Conservation (phyloP, 2,113 vertebrate genomes). For the Mirounga angustirostris region DNA sequence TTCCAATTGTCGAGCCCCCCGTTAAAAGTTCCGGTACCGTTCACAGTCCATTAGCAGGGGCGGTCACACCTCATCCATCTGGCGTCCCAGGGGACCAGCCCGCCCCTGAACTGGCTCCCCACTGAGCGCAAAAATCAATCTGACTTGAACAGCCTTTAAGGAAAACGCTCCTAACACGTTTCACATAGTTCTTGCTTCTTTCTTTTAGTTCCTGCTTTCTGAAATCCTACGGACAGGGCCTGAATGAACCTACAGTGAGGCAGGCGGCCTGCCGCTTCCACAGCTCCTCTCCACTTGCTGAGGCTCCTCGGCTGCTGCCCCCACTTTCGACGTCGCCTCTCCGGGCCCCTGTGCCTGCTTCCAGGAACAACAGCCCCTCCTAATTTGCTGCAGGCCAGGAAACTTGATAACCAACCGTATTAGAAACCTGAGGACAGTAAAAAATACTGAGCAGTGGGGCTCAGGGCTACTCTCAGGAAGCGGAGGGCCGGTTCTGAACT, state of each 20-base stretch:
- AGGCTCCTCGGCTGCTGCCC: not conserved
- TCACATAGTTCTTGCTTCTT: not conserved
- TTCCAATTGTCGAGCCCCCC: not conserved
- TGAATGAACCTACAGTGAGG: not conserved
- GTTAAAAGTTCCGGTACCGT: slow-evolving; percentile 46
- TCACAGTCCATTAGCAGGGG: slow-evolving; percentile 64
- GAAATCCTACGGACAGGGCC: not conserved
- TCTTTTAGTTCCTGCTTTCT: not conserved
- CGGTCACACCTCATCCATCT: slow-evolving; percentile 70
- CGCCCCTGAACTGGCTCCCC: slow-evolving; percentile 14
- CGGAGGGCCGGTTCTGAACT: not conserved
- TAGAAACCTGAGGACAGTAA: slow-evolving; percentile 16
- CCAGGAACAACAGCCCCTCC: not conserved
- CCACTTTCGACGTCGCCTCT: not conserved
- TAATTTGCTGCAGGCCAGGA: not conserved
- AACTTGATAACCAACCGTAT: not conserved
- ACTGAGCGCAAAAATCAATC: not conserved
- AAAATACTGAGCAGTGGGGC: not conserved
- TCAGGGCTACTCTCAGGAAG: not conserved
- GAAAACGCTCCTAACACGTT: not conserved
- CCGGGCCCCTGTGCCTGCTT: not conserved
- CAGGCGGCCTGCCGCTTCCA: not conserved
- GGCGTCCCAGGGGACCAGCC: not conserved
- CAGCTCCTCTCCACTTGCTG: not conserved
- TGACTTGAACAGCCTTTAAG: not conserved